Base-by-base conservation (phyloP, 2,888 invertebrate species). In the Euzophera pinguis region DNA sequence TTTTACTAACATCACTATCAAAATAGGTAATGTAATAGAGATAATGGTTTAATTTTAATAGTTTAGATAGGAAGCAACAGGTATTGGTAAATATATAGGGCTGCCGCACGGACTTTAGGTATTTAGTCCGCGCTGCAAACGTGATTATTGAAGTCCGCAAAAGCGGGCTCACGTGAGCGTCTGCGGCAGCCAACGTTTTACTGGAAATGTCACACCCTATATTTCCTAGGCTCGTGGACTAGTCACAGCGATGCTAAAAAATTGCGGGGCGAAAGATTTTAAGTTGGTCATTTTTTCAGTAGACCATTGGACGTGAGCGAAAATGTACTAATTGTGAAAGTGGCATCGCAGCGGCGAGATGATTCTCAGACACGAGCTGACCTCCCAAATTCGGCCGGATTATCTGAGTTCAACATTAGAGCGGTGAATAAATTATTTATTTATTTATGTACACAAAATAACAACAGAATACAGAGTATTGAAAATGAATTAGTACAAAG, bases 301-400 rank as follows among this genome's bases (percentile, higher is more conserved):
- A 29, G 29, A 4, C 4, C 29, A 29, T 29, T 29, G 29, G 29
- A 29, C 4, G 60, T 62, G 57, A 59, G 55, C 45, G 47, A 57
- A 65, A 69, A 67, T 64, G 61, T 7, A 6, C 7, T 69, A 66
- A 66, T 62, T 59, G 53, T 41, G 16, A 53, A 57, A 55, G 58
- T 58, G 59, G 59, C 52, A 58, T 58, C 54, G 61, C 59, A 52
- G 56, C 53, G 50, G 43, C 52, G 42, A 55, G 57, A 58, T 57
- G 43, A 41, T 27, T 37, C 52, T 17, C 52, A 34, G 42, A 35
- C 51, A 35, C 8, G 16, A 3, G 43, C 43, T 43, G 51, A 45
- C 53, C 47, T 50, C 37, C 53, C 43, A 51, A 53, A 53, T 48
- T 45, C 39, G 32, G 13, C 16, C 32, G 39, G 55, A 53, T 51